Base-by-base conservation (phyloP, 2,797 vertebrate species). In the Xyrichtys novacula region DNA sequence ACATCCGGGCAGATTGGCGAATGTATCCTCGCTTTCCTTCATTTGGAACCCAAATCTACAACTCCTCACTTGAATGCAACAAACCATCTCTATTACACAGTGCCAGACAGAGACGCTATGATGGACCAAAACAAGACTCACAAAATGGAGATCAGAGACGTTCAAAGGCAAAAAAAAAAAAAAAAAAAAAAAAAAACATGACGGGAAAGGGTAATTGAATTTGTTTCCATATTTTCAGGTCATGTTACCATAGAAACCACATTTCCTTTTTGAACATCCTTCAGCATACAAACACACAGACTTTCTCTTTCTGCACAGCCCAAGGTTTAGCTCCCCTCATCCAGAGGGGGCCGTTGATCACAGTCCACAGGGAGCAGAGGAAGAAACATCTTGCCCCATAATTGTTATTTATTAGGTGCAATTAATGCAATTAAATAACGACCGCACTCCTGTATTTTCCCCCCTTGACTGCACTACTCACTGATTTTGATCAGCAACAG, bases 221-320 rank as follows among this genome's bases (percentile, higher is more conserved):
- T 81, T 81, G 77, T 84, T 84, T 76, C 70, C 59, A 72, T 84
- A 86, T 76, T 83, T 86, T 77, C 71, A 76, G 71, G 68, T 83
- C 17, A 61, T 0, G 84, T 90, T 86, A 79, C 90, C 85, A 91
- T 87, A 79, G 88, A 61, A 90, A 91, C 86, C 70, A 61, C 59
- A 78, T 74, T 57, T 76, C 59, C 52, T 74, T 38, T 59, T 53
- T 63, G 61, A 58, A 58, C 48, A 73, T 56, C 52, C 28, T 44
- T 44, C 43, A 22, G 43, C 5, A 5, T 20, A 44, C 11, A 23
- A 44, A 44, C 43, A 44, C 42, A 44, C 20, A 44, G 43, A 44
- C 40, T 42, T 42, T 39, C 7, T 17, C n/a, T 43, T n/a, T 6
- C 25, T 28, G 7, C 54, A 47, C 34, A 77, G 44, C 58, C 39